A percentile compares a stretch with the other conserved stretches of the same genome.
Conservation (phyloP, 2,113 vertebrate species). For the Amblyornis subalaris region DNA sequence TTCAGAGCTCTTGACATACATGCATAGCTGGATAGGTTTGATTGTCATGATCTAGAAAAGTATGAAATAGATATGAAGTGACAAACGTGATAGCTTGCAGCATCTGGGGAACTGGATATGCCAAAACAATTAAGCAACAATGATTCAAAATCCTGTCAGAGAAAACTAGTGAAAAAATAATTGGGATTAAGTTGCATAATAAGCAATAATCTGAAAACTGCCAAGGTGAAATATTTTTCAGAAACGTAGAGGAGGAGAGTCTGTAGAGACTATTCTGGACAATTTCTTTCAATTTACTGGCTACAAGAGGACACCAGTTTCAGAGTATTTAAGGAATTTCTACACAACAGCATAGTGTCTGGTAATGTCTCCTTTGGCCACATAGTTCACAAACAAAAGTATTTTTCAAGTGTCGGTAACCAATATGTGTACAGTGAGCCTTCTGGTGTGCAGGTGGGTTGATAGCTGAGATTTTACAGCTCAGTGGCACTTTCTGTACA, state of each 20-base stretch:
- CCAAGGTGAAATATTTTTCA: background rate
- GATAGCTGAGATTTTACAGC: background rate
- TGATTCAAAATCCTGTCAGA: background rate
- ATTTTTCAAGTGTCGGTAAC: background rate
- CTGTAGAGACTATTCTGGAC: background rate
- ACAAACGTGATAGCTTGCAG: background rate
- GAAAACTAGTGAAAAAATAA: background rate
- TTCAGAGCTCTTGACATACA: background rate
- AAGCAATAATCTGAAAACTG: background rate
- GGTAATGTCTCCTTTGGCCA: background rate
- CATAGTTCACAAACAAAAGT: background rate
- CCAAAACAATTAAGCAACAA: background rate
- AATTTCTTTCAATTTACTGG: background rate
- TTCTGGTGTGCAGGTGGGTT: background rate
- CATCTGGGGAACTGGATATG: background rate
- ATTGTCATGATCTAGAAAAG: background rate
- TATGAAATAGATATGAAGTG: background rate
- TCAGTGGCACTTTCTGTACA: background rate
- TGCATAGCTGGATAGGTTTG: background rate
- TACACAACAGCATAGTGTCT: background rate
- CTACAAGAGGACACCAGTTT: background rate
- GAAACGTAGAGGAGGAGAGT: background rate
- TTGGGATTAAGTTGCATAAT: background rate
- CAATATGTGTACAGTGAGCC: accelerated
- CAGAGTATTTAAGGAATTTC: background rate